These are phyloP conservation scores for Erpobdella octoculata DNA, from an alignment of 2,888 invertebrate genomes.

Conservation along the genomic window DNA sequence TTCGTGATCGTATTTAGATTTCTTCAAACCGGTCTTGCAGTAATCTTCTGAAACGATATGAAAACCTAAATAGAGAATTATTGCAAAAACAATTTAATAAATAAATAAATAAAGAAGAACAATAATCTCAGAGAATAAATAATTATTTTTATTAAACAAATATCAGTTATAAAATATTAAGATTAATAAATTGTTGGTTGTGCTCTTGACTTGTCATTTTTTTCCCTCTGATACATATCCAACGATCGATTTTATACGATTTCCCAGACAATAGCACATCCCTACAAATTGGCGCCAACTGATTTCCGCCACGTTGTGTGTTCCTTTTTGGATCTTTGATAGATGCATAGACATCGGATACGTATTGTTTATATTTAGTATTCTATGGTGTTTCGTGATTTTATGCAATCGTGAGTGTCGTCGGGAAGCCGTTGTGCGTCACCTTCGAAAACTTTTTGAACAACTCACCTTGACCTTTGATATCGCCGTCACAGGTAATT, in stretches of 20 bases:
- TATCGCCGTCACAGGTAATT: not conserved
- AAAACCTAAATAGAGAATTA: too few species aligned
- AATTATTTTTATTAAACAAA: not conserved
- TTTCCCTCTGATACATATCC: not conserved
- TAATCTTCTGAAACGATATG: not conserved
- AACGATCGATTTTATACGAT: not conserved
- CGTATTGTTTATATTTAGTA: too few species aligned
- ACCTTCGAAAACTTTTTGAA: not conserved
- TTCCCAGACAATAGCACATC: not conserved
- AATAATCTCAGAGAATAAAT: too few species aligned
- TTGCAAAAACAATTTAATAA: too few species aligned
- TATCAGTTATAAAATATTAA: not conserved
- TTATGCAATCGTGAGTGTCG: not conserved
- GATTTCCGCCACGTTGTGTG: not conserved
- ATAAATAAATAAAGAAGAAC: too few species aligned
- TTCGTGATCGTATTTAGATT: not conserved
- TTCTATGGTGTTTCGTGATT: not conserved
- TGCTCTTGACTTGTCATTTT: not conserved
- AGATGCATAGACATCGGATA: not conserved
- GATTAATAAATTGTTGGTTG: not conserved
- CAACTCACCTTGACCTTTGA: not conserved
- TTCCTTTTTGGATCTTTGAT: not conserved
- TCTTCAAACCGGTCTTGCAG: not conserved
- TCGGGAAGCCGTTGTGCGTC: not conserved
- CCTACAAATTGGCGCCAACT: conserved; percentile 2